Percentiles rank a stretch among this genome's conserved stretches.
phyloP scores from a whole-genome alignment of 2,888 invertebrate genomes.

The Leucozona laternaria region DNA sequence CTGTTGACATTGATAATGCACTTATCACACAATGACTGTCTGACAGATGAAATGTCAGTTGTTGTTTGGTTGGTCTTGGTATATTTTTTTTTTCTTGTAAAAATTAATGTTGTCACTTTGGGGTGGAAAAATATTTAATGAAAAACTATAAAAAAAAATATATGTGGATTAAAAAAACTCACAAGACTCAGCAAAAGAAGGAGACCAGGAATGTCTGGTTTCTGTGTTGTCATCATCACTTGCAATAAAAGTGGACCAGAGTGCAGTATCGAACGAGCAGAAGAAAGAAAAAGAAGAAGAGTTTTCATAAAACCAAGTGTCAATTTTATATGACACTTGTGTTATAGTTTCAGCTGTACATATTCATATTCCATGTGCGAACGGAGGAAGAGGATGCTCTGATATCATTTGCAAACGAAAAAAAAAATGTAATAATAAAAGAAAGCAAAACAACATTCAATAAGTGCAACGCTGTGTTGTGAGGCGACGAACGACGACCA shows the following conservation, averaged over 20 bases:
- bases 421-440: not conserved
- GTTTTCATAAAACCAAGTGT: constrained; percentile 18
- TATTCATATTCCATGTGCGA: not conserved
- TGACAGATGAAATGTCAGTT: constrained; percentile 31
- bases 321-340: constrained; percentile 26
- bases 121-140: constrained; percentile 15
- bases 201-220: constrained; percentile 14
- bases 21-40: constrained; percentile 34
- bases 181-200: not conserved
- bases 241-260: constrained; percentile 12
- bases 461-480: constrained; percentile 10
- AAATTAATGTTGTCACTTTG: constrained; percentile 41
- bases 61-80: not conserved
- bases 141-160: constrained; percentile 17
- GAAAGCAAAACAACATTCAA: not conserved
- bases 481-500: not conserved
- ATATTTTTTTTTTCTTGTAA: constrained; percentile 2
- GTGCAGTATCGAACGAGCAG: not conserved
- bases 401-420: constrained; percentile 21
- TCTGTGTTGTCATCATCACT: not conserved
- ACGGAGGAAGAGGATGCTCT: not conserved
- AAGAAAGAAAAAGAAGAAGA: not conserved
- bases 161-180: not conserved
- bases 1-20: constrained; percentile 54
- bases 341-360: not conserved